These are phyloP conservation scores for Pipistrellus pygmaeus DNA, from an alignment of 2,797 vertebrate species.

Conservation along the genomic window DNA sequence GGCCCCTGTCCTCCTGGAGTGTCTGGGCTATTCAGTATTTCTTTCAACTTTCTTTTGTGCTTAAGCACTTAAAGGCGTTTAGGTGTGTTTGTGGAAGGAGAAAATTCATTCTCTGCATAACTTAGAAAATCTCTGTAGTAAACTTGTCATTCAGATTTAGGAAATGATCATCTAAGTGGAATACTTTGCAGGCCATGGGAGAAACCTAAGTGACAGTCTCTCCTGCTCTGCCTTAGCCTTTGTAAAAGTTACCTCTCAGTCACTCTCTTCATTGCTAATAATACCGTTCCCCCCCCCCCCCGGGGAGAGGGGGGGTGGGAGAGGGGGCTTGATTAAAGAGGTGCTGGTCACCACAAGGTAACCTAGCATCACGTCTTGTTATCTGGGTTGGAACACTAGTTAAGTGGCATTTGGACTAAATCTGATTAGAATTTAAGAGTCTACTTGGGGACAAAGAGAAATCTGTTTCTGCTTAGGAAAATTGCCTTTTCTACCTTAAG, in stretches of 20 bases:
- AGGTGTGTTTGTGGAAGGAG: not conserved
- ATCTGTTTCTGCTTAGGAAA: slow-evolving; percentile 73
- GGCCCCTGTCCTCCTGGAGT: not conserved
- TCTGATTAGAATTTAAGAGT: slow-evolving; percentile 58
- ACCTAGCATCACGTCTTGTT: slow-evolving; percentile 65
- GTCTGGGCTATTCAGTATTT: not conserved
- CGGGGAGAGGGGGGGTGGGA: no score
- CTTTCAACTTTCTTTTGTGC: not conserved
- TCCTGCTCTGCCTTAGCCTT: slow-evolving; percentile 27
- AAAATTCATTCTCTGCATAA: not conserved
- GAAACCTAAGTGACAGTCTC: slow-evolving; percentile 44
- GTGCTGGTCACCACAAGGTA: slow-evolving; percentile 67
- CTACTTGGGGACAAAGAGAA: slow-evolving; percentile 55
- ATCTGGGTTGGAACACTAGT: not conserved
- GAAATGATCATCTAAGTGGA: slow-evolving; percentile 40
- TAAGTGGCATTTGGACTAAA: slow-evolving; percentile 40
- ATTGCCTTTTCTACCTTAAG: slow-evolving; percentile 34
- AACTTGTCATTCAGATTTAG: slow-evolving; percentile 7
- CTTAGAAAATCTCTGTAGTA: not conserved
- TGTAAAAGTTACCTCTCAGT: slow-evolving; percentile 26
- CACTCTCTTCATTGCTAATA: slow-evolving; percentile 63
- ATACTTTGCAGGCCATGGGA: slow-evolving; percentile 31
- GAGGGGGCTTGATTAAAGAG: slow-evolving; percentile 60
- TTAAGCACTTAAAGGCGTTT: not conserved
- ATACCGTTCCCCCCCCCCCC: no score